Evolutionary conservation across 2,888 invertebrate species (phyloP), one percentile per base, ranked within the genome.

Genomic region (Hybos culiciformis): DNA sequence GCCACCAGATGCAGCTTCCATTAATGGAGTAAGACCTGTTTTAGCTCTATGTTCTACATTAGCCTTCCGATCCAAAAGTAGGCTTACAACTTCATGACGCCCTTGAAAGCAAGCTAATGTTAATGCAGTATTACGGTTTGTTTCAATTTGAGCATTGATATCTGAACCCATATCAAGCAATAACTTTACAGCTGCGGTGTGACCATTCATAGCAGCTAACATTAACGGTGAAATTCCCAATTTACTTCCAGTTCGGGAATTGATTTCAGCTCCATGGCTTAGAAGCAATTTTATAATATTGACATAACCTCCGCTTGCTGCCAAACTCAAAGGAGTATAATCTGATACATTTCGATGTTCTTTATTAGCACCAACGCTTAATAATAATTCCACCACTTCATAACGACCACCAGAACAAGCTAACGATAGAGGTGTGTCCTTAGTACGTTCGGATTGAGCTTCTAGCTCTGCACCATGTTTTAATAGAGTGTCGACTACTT

Each of bases 101-200:
- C 98, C 97, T 78, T 97, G 97, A 70, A 98, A 97, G 69, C 97
- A 97, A 29, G 98, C 98, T 53, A 99, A 75, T 29, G 97, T 98
- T 53, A 98, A 74, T 21, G 98, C 98, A 20, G 98, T 98, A 68
- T 98, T 98, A 45, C 96, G 76, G 68, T 98, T 98, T 33, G 98
- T 98, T 71, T 98, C 98, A 56, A 98, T 98, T 73, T 93, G 93
- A 51, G 98, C 97, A 72, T 98, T 98, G 56, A 98, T 98, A 66
- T 98, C 98, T 57, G 93, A 93, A 51, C 97, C 97, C 80, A 91
- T 91, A 67, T 98, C 97, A 45, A 98, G 74, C 45, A 98, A 73
- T 48, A 97, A 70, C 58, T 90, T 85, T 36, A 97, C 97, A 34
- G 96, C 96, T 47, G 90, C 87, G 59, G 84, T 83, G 61, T 92